phyloP scores from a whole-genome alignment of 2,888 invertebrate species.

The Artemia sinica region DNA sequence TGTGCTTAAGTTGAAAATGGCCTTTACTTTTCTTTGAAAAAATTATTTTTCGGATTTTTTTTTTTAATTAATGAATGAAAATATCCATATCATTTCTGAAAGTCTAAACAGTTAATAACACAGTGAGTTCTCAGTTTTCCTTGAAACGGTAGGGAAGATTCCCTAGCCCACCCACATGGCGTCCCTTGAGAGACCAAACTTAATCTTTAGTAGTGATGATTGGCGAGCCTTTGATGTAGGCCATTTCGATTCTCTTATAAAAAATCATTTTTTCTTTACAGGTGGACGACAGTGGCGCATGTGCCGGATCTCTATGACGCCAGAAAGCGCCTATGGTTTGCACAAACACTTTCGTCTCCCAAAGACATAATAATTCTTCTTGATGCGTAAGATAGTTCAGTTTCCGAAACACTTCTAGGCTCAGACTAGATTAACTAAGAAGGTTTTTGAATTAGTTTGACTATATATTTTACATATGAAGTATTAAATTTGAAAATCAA shows the following conservation, averaged over 20 bases:
- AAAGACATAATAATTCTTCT: slow-evolving; percentile 37
- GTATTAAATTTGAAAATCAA: background rate
- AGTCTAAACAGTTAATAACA: background rate
- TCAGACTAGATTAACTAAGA: background rate
- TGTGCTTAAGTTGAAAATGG: too few species aligned
- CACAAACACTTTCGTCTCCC: slow-evolving; percentile 35
- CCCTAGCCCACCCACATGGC: too few species aligned
- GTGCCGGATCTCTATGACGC: slow-evolving; percentile 34
- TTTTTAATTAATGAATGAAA: too few species aligned
- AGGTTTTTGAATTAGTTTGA: background rate
- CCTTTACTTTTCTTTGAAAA: too few species aligned
- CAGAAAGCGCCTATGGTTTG: slow-evolving; percentile 35
- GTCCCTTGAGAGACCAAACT: too few species aligned
- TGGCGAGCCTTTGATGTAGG: too few species aligned
- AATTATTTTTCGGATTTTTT: too few species aligned
- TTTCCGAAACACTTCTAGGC: background rate
- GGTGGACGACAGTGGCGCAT: slow-evolving; percentile 27
- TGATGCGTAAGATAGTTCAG: slow-evolving; percentile 32
- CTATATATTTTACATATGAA: background rate
- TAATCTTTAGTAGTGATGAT: too few species aligned
- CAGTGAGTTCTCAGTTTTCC: background rate
- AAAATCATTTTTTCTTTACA: background rate
- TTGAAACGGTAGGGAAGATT: too few species aligned
- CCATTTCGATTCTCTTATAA: too few species aligned
- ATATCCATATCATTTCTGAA: too few species aligned